Percentiles rank a stretch among this genome's conserved stretches.
These are phyloP conservation scores for Rhyacophila brunnea DNA, from an alignment of 1,140 invertebrate species.

Conservation along the genomic window DNA sequence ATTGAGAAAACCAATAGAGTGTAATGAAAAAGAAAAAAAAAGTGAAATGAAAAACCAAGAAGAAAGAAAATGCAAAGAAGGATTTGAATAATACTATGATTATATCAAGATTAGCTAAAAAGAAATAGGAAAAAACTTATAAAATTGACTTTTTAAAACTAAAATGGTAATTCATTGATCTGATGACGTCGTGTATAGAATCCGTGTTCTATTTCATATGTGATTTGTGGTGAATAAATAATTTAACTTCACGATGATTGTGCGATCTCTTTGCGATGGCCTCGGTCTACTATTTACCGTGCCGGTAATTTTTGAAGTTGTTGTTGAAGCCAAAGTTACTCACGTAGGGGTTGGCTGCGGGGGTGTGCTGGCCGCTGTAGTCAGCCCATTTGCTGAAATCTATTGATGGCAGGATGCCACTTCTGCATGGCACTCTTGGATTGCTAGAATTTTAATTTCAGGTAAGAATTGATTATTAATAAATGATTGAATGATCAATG, in stretches of 20 bases:
- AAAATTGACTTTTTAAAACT: no score
- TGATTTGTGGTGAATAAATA: background rate
- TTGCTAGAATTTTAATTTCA: slow-evolving; percentile 61
- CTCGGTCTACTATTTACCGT: slow-evolving; percentile 60
- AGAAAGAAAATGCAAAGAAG: no score
- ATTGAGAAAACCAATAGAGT: no score
- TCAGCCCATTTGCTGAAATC: slow-evolving; percentile 89
- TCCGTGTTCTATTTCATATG: background rate
- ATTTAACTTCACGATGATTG: background rate
- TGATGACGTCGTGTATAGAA: no score
- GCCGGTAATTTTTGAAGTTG: slow-evolving; percentile 41
- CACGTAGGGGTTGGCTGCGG: slow-evolving; percentile 61
- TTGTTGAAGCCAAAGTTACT: slow-evolving; percentile 61
- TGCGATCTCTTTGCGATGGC: background rate
- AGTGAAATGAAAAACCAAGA: no score
- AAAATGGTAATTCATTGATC: no score
- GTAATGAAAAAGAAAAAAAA: no score
- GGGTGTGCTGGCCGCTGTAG: slow-evolving; percentile 50
- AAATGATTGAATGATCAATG: no score
- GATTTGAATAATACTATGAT: no score
- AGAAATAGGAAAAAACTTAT: no score
- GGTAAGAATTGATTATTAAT: no score
- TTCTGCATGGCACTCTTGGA: slow-evolving; percentile 84
- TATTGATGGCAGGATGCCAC: slow-evolving; percentile 79
- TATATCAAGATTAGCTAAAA: no score